Percentiles rank a stretch among this genome's conserved stretches.
These are phyloP conservation scores for Ammodramus savannarum DNA, from an alignment of 2,113 vertebrate genomes.

Conservation along the genomic window DNA sequence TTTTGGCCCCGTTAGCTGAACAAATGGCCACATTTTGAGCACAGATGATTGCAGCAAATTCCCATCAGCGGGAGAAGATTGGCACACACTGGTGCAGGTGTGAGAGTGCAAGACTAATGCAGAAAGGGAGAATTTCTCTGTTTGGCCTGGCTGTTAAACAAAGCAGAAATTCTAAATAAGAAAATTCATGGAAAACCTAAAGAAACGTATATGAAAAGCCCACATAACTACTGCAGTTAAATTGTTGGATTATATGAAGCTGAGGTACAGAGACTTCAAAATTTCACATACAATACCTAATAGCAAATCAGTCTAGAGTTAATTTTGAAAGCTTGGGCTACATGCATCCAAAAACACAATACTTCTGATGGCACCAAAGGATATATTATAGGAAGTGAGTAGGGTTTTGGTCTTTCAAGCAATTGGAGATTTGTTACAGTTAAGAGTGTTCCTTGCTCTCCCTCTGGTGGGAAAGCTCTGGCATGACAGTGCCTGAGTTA, in stretches of 20 bases:
- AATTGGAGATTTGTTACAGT: not conserved
- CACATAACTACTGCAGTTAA: not conserved
- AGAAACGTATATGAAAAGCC: not conserved
- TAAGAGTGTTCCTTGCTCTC: not conserved
- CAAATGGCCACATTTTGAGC: not conserved
- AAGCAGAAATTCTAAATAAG: not conserved
- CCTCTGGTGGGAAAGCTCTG: conserved; percentile 10
- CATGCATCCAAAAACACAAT: accelerated
- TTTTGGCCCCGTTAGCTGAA: not conserved
- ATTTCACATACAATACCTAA: not conserved
- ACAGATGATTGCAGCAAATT: not conserved
- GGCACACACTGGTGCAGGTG: not conserved
- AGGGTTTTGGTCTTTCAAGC: not conserved
- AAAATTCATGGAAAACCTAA: not conserved
- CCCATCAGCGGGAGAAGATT: not conserved
- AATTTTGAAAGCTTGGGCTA: not conserved
- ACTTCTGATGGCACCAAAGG: not conserved
- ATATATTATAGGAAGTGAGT: accelerated
- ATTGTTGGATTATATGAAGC: not conserved
- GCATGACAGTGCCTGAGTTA: not conserved
- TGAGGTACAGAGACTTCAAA: not conserved
- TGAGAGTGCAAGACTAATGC: not conserved
- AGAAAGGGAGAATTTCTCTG: not conserved
- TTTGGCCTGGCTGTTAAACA: not conserved
- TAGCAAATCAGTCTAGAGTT: not conserved